Percentiles rank a stretch among this genome's conserved stretches.
phyloP scores from a whole-genome alignment of 2,797 vertebrate species.

The Neoniphon sammara region DNA sequence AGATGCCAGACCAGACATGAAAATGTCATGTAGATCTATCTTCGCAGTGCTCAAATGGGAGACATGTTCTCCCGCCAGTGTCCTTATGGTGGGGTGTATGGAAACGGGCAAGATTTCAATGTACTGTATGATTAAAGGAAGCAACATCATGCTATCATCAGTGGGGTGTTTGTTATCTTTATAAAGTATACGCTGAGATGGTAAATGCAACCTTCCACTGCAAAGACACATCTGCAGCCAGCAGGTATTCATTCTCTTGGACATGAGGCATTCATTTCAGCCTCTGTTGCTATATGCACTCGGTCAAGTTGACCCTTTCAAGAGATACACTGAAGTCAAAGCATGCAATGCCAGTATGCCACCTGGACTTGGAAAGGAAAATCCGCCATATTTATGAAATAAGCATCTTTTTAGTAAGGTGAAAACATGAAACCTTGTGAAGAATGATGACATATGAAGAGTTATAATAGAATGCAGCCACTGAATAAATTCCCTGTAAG shows the following conservation, averaged over 20 bases:
- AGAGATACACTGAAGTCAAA: slow-evolving; percentile 23
- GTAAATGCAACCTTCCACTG: slow-evolving; percentile 17
- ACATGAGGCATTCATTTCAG: slow-evolving; percentile 15
- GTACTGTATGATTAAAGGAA: slow-evolving; percentile 32
- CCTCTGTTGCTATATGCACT: background rate
- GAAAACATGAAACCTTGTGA: background rate
- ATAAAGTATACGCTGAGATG: slow-evolving; percentile 16
- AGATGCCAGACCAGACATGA: slow-evolving; percentile 68
- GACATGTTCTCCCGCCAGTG: slow-evolving; percentile 23
- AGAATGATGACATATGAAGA: slow-evolving; percentile 13
- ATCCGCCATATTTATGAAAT: background rate
- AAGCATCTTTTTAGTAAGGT: background rate
- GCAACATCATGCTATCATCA: slow-evolving; percentile 32
- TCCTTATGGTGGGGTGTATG: slow-evolving; percentile 27
- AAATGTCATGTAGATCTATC: slow-evolving; percentile 69
- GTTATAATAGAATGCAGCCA: slow-evolving; percentile 37
- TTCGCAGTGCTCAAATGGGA: slow-evolving; percentile 50
- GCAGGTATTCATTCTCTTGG: slow-evolving; percentile 17
- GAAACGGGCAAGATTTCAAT: slow-evolving; percentile 25
- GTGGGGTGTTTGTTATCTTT: slow-evolving; percentile 29
- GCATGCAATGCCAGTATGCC: slow-evolving; percentile 1
- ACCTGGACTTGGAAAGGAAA: slow-evolving; percentile 2
- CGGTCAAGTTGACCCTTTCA: slow-evolving; percentile 21
- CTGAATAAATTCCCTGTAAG: slow-evolving; percentile 33
- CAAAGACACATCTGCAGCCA: slow-evolving; percentile 24